A percentile compares a stretch with the other conserved stretches of the same genome.
phyloP scores from a whole-genome alignment of 2,888 invertebrate genomes.

The Sarcophaga subvicina region DNA sequence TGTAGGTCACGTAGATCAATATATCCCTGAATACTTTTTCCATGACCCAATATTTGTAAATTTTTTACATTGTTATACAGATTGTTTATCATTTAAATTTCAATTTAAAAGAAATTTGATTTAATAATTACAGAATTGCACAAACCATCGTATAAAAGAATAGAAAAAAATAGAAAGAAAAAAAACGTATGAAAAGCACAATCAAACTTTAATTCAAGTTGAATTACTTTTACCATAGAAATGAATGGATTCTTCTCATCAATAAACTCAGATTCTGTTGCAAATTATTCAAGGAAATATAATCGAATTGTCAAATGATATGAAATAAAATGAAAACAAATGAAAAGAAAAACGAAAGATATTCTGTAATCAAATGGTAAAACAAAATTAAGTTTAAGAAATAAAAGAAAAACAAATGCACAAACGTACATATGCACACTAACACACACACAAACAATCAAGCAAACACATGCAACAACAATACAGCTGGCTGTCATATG shows the following conservation, averaged over 20 bases:
- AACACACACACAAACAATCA: neutral
- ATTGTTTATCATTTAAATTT: neutral
- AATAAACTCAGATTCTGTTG: constrained; percentile 19
- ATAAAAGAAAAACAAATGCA: neutral
- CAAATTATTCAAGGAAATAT: constrained; percentile 44
- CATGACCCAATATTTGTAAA: too few relatives aligned
- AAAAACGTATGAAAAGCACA: constrained; percentile 11
- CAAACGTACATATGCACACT: too few relatives aligned
- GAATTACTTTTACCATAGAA: constrained; percentile 26
- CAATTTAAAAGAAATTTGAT: neutral
- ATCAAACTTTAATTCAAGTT: constrained; percentile 18
- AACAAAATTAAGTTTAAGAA: constrained; percentile 25
- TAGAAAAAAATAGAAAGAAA: neutral
- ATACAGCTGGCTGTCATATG: too few relatives aligned
- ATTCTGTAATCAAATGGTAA: constrained; percentile 39
- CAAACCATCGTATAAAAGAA: neutral
- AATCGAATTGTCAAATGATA: constrained; percentile 45
- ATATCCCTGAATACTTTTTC: too few relatives aligned
- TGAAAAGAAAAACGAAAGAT: too few relatives aligned
- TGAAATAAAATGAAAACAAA: neutral
- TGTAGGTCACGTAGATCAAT: too few relatives aligned
- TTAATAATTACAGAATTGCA: constrained; percentile 21
- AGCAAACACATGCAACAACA: neutral
- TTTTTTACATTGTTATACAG: too few relatives aligned
- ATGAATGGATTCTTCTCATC: constrained; percentile 12